Conservation (phyloP, 2,888 invertebrate species). For the Oconnorella tubifera region DNA sequence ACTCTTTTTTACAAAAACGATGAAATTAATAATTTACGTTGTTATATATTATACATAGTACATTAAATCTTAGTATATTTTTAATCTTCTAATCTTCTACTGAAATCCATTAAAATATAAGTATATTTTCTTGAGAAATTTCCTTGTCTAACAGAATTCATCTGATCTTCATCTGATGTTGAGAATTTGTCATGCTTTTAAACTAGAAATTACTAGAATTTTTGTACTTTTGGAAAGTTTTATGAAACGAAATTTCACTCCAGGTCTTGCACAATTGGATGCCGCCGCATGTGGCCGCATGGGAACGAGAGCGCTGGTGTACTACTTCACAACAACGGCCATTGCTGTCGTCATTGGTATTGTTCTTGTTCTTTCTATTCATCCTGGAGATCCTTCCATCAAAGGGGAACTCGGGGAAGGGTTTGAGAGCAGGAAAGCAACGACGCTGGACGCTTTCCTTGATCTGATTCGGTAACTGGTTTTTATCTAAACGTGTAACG, state of each 20-base stretch:
- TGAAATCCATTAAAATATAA: too few species aligned
- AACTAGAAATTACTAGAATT: background rate
- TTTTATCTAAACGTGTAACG: too few species aligned
- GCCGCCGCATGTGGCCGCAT: slow-evolving; percentile 65
- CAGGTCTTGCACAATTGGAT: slow-evolving; percentile 66
- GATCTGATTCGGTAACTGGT: slow-evolving; percentile 62
- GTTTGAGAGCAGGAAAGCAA: slow-evolving; percentile 52
- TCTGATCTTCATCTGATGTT: too few species aligned
- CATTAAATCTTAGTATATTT: too few species aligned
- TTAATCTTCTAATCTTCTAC: too few species aligned
- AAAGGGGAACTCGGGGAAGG: slow-evolving; percentile 36
- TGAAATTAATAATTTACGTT: too few species aligned
- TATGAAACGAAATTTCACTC: background rate
- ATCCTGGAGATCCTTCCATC: slow-evolving; percentile 60
- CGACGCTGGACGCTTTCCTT: slow-evolving; percentile 63
- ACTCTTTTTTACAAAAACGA: too few species aligned
- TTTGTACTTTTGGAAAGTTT: too few species aligned
- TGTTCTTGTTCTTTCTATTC: slow-evolving; percentile 64
- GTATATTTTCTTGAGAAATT: too few species aligned
- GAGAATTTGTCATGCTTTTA: too few species aligned
- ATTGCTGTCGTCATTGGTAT: slow-evolving; percentile 67
- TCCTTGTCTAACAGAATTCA: too few species aligned
- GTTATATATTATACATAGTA: too few species aligned
- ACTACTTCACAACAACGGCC: slow-evolving; percentile 67
- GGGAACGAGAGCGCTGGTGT: slow-evolving; percentile 64